Evolutionary conservation across 1,140 invertebrate species (phyloP).

Genomic region (Phenacoccus solenopsis): DNA sequence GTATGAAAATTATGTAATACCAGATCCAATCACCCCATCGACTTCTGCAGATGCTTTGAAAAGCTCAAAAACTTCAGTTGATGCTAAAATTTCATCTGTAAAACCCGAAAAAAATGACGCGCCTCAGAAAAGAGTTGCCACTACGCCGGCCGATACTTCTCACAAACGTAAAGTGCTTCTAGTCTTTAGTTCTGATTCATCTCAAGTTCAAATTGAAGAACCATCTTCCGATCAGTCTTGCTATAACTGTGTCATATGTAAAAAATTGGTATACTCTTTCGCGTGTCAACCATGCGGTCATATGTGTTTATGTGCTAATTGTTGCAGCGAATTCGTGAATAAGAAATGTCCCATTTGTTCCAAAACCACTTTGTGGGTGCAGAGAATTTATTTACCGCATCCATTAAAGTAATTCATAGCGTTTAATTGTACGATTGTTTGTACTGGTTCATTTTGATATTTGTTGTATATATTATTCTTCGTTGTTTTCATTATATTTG

Average conservation of each 20-base stretch:
- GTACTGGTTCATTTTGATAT: no score
- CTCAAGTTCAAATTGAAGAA: neutral
- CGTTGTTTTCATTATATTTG: no score
- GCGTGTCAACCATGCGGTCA: constrained; percentile 5
- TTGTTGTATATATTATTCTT: no score
- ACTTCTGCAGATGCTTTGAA: no score
- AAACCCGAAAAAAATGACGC: neutral
- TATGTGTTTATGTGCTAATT: neutral
- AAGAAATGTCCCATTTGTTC: neutral
- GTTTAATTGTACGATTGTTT: no score
- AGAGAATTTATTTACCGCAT: neutral
- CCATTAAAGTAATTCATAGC: neutral
- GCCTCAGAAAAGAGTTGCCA: neutral
- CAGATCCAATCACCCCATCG: no score
- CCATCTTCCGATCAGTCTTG: neutral
- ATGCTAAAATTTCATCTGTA: no score
- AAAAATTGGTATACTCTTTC: neutral
- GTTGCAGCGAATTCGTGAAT: neutral
- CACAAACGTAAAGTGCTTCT: neutral
- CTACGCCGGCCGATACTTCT: neutral
- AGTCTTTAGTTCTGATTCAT: neutral
- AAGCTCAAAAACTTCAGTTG: no score
- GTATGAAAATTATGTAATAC: no score
- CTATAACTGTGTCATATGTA: neutral
- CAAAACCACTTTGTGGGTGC: neutral